These are phyloP conservation scores for Chrysolina americana DNA, from an alignment of 2,888 invertebrate species.

Conservation along the genomic window DNA sequence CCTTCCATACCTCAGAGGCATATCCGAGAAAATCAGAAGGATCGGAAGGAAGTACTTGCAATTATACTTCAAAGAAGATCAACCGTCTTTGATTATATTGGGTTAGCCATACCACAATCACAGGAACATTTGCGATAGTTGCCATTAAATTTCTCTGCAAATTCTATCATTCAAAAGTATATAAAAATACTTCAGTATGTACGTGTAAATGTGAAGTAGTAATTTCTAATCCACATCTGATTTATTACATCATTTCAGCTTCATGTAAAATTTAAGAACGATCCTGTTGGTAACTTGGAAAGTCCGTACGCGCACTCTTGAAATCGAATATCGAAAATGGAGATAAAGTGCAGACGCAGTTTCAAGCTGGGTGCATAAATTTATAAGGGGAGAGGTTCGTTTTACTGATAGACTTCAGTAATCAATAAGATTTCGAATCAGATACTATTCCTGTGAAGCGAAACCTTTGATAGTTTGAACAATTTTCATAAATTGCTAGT, in stretches of 20 bases:
- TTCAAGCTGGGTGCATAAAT: background rate
- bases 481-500: too few species aligned
- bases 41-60: too few species aligned
- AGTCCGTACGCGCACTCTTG: slow-evolving; percentile 52
- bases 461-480: too few species aligned
- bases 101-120: too few species aligned
- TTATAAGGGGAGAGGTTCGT: background rate
- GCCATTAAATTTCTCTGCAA: slow-evolving; percentile 6
- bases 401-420: background rate
- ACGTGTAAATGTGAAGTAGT: slow-evolving; percentile 52
- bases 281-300: slow-evolving; percentile 55
- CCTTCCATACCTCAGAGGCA: too few species aligned
- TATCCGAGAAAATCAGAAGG: too few species aligned
- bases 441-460: too few species aligned
- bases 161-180: slow-evolving; percentile 32
- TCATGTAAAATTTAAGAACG: slow-evolving; percentile 64
- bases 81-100: too few species aligned
- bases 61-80: too few species aligned
- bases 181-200: slow-evolving; percentile 42
- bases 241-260: slow-evolving; percentile 58
- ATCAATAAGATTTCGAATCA: background rate
- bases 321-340: slow-evolving; percentile 45
- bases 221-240: slow-evolving; percentile 62
- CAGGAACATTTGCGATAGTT: background rate
- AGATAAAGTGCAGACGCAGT: background rate